Percentiles rank a stretch among this genome's conserved stretches.
Conservation (phyloP, 2,888 invertebrate genomes). For the Strigamia maritima region DNA sequence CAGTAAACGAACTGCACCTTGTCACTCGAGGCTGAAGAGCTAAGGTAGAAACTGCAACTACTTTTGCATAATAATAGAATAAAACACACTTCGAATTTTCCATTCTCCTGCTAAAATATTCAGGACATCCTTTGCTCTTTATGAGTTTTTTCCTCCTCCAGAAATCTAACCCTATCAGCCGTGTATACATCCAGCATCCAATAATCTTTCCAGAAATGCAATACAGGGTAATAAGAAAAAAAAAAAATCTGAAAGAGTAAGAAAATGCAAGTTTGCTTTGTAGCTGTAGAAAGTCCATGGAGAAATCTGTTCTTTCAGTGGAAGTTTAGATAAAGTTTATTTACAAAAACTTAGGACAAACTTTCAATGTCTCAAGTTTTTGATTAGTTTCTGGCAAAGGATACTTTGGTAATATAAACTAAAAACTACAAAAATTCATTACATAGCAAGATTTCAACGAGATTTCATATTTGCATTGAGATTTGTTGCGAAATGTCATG, state of each 20-base stretch:
- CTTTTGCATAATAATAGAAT: constrained; percentile 38
- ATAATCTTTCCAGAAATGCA: background rate
- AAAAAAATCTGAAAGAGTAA: background rate
- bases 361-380: too few species aligned
- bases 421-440: too few species aligned
- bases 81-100: constrained; percentile 17
- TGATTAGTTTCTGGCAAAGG: too few species aligned
- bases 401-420: too few species aligned
- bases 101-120: constrained; percentile 26
- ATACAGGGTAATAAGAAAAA: background rate
- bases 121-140: constrained; percentile 25
- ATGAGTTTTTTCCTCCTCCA: background rate
- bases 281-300: background rate
- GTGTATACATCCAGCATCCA: constrained; percentile 1
- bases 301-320: too few species aligned
- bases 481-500: too few species aligned
- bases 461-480: too few species aligned
- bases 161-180: constrained; percentile 30
- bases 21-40: constrained; percentile 18
- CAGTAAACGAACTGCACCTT: constrained; percentile 14
- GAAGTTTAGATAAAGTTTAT: too few species aligned
- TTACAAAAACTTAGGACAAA: too few species aligned
- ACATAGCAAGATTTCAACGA: too few species aligned
- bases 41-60: constrained; percentile 20
- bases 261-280: background rate